A percentile compares a stretch with the other conserved stretches of the same genome.
Evolutionary conservation across 2,888 invertebrate genomes (phyloP).

Genomic region (Eustalomyia histrio): DNA sequence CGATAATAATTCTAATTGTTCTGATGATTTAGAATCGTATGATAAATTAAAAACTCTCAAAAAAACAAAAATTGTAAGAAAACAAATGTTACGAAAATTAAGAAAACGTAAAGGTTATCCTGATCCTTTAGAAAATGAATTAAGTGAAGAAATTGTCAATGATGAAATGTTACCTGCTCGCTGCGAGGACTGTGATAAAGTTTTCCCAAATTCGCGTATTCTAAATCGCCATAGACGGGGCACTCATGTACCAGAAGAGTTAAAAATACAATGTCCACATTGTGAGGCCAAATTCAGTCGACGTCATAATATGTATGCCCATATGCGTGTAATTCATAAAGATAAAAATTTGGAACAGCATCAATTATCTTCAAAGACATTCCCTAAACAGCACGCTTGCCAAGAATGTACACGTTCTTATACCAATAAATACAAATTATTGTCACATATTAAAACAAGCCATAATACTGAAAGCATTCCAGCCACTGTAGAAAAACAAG

Average conservation of each 20-base stretch:
- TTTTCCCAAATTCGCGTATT: constrained; percentile 48
- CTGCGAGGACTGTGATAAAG: constrained; percentile 59
- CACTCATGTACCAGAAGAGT: constrained; percentile 57
- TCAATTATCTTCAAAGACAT: constrained; percentile 69
- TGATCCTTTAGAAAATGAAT: constrained; percentile 4
- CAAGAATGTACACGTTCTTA: constrained; percentile 55
- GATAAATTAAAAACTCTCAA: constrained; percentile 12
- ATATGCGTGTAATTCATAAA: constrained; percentile 55
- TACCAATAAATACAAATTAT: constrained; percentile 58
- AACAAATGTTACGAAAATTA: constrained; percentile 12
- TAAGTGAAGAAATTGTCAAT: neutral
- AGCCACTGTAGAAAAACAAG: constrained; percentile 27
- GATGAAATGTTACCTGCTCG: constrained; percentile 17
- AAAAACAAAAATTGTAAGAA: constrained; percentile 19
- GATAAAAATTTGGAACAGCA: constrained; percentile 45
- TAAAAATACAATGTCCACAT: constrained; percentile 57
- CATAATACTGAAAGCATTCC: constrained; percentile 41
- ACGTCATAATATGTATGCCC: constrained; percentile 61
- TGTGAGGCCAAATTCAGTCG: constrained; percentile 58
- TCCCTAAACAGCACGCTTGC: constrained; percentile 69
- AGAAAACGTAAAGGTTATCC: constrained; percentile 16
- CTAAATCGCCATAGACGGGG: constrained; percentile 51
- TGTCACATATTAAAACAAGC: constrained; percentile 51
- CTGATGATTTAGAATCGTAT: constrained; percentile 37
- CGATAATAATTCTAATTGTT: neutral